Percentiles rank a stretch among this genome's conserved stretches.
Conservation (phyloP, 2,888 invertebrate genomes). For the Drosophila acutilabella region DNA sequence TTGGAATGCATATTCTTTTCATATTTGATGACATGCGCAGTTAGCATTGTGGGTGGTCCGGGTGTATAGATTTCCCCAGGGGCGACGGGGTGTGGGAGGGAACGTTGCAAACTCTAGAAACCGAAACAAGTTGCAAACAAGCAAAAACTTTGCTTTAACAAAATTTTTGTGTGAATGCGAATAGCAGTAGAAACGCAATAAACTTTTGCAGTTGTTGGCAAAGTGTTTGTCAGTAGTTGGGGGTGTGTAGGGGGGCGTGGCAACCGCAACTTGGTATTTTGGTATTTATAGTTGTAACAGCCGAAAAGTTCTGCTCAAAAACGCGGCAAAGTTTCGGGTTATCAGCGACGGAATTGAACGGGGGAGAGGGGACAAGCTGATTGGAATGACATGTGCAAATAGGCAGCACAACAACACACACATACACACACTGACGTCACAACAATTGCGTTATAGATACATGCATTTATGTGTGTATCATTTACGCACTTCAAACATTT, state of each 20-base stretch:
- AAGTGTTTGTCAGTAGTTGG: slow-evolving; percentile 4
- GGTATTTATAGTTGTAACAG: slow-evolving; percentile 27
- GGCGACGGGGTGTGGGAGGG: neutral
- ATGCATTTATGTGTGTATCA: slow-evolving; percentile 53
- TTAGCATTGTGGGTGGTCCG: neutral
- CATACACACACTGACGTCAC: slow-evolving; percentile 13
- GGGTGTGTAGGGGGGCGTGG: neutral
- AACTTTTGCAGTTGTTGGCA: slow-evolving; percentile 38
- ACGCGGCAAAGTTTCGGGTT: slow-evolving; percentile 24
- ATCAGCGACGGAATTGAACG: neutral
- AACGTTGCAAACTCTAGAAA: slow-evolving; percentile 18
- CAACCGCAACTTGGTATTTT: slow-evolving; percentile 49
- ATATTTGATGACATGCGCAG: slow-evolving; percentile 70
- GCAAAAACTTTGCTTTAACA: slow-evolving; percentile 63
- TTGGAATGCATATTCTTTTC: slow-evolving; percentile 50
- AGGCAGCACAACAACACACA: slow-evolving; percentile 33
- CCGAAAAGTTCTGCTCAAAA: slow-evolving; percentile 22
- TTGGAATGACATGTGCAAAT: slow-evolving; percentile 54
- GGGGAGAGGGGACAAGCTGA: neutral
- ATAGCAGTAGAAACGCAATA: slow-evolving; percentile 58
- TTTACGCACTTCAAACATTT: slow-evolving; percentile 65
- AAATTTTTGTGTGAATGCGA: slow-evolving; percentile 51
- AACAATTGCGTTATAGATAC: slow-evolving; percentile 34
- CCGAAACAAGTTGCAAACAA: slow-evolving; percentile 76
- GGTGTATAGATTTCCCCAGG: neutral